A percentile compares a stretch with the other conserved stretches of the same genome.
Conservation (phyloP, 2,797 vertebrate genomes). For the Graptemys geographica region DNA sequence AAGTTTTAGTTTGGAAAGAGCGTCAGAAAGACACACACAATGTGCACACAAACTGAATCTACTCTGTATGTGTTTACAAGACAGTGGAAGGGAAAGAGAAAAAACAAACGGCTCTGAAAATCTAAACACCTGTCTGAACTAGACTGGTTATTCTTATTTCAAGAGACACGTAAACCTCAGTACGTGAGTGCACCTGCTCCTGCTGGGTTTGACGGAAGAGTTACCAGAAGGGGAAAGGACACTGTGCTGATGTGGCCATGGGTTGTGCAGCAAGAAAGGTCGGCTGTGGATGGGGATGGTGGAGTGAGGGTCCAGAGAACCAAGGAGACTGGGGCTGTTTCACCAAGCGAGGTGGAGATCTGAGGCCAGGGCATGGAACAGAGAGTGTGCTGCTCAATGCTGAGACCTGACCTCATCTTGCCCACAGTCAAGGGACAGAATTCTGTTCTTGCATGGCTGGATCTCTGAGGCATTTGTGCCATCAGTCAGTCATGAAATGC, state of each 20-base stretch:
- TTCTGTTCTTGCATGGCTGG: not conserved
- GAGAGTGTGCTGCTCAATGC: accelerated
- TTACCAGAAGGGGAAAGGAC: not conserved
- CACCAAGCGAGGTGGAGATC: not conserved
- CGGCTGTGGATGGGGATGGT: not conserved
- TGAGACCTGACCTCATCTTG: not conserved
- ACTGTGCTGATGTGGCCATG: not conserved
- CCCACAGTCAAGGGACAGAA: not conserved
- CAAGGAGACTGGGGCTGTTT: not conserved
- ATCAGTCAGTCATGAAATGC: not conserved
- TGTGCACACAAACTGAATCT: not conserved
- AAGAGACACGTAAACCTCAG: not conserved
- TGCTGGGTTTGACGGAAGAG: not conserved
- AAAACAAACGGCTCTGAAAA: not conserved
- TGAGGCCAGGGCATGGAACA: not conserved
- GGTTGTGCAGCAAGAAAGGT: not conserved
- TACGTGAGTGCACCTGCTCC: accelerated
- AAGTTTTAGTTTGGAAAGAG: not conserved
- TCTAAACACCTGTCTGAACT: not conserved
- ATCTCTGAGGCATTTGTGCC: not conserved
- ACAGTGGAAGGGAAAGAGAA: not conserved
- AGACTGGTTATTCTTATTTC: not conserved
- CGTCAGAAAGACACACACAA: not conserved
- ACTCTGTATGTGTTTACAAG: not conserved
- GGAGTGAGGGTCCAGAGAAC: not conserved